Base-by-base conservation (phyloP, 2,113 vertebrate species). In the Ceratotherium simum region DNA sequence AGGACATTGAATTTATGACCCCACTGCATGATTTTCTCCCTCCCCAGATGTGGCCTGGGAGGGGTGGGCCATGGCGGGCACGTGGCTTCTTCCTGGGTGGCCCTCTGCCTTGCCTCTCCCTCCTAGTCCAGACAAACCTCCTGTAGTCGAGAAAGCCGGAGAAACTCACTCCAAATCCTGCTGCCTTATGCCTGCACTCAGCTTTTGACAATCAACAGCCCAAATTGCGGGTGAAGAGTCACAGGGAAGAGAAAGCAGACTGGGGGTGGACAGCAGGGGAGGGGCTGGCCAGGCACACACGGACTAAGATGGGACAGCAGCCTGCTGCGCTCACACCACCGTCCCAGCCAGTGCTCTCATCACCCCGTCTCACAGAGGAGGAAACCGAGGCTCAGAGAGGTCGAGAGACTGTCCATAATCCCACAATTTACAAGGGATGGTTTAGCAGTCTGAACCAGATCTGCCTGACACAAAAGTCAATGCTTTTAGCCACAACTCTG, bases 291-390 rank as follows among this genome's bases (percentile, higher is more conserved):
- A 3, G 62, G 48, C 25, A 33, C 31, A 6, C 20, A 7, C 12
- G 0, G 3, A 7, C 20, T 9, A 6, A 21, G 0, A 4, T 1
- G 9, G 3, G 42, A 4, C 25, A 33, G 1, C 0, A 0, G 18
- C 13, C 16, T 36, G 39, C 33, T 12, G n/a, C 33, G 2, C 5
- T 4, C 8, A 2, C 27, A 16, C 65, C 27, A 29, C n/a, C 36
- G 56, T 67, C 42, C 75, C 31, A 42, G 69, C 20, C 42, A 72
- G 16, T 1, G 8, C 54, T 20, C 2, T 42, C 6, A 13, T 36
- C 48, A 8, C 12, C 9, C 39, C 36, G 36, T 48, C 39, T 91
- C 81, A 73, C n/a, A 79, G 80, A 25, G 16, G 39, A 73, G 56
- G 46, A 79, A 70, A 92, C n/a, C 0, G 51, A 87, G 95, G 69